phyloP scores from a whole-genome alignment of 1,140 invertebrate genomes.

The Sarcophaga peregrina region DNA sequence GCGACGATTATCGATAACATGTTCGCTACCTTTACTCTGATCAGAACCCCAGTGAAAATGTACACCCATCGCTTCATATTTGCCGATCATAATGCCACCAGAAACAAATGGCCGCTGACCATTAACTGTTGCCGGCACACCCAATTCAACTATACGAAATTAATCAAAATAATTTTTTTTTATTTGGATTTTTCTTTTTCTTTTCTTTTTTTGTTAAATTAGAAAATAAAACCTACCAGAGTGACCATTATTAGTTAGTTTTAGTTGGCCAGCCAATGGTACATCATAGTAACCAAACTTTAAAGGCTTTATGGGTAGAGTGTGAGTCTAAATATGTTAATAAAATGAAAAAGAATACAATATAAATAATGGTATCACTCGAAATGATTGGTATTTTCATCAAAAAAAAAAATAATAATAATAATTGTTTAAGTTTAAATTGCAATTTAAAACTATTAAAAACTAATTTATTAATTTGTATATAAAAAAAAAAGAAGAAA shows the following conservation, averaged over 20 bases:
- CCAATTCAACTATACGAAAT: constrained; percentile 60
- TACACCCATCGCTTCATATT: constrained; percentile 73
- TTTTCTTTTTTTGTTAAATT: not conserved
- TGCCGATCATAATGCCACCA: constrained; percentile 70
- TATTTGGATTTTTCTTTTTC: not conserved
- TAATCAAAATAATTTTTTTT: constrained; percentile 11
- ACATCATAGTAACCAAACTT: constrained; percentile 74
- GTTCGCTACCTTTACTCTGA: constrained; percentile 52
- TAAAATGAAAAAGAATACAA: constrained; percentile 3
- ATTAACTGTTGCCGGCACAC: constrained; percentile 68
- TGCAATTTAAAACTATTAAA: not conserved
- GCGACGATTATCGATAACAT: constrained; percentile 50
- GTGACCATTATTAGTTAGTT: constrained; percentile 75
- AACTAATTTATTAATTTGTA: constrained; percentile 24
- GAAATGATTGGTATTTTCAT: not conserved
- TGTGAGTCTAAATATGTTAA: not conserved
- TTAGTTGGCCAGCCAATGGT: constrained; percentile 69
- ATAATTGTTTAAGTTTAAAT: not conserved
- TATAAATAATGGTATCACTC: not conserved
- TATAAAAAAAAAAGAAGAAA: constrained; percentile 10
- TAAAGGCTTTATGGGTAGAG: constrained; percentile 11
- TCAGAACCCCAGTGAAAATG: constrained; percentile 75
- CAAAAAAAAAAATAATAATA: constrained; percentile 8
- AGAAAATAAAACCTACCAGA: constrained; percentile 68
- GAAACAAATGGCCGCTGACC: constrained; percentile 72